Conservation (phyloP, 92 coral and sea anemone genomes). For the Montipora capitata region DNA sequence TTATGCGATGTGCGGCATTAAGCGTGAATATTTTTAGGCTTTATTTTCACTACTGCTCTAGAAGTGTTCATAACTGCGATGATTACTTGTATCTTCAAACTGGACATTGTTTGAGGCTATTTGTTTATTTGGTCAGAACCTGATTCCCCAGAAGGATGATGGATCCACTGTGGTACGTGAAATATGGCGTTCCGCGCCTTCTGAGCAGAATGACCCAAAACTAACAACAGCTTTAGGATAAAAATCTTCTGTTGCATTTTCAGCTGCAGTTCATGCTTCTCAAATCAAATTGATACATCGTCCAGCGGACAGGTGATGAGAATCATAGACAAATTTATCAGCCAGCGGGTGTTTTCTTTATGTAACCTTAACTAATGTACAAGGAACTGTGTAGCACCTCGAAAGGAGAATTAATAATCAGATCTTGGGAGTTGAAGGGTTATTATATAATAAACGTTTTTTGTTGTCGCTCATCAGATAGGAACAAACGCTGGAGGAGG, state of each 20-base stretch:
- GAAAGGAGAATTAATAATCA: no score
- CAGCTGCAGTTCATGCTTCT: neutral
- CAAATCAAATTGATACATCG: neutral
- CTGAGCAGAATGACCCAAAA: neutral
- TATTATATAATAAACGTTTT: neutral
- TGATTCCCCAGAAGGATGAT: neutral
- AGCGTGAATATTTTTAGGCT: neutral
- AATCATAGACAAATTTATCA: neutral
- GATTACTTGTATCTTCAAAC: neutral
- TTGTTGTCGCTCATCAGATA: slow-evolving; percentile 4
- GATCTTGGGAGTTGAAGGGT: neutral
- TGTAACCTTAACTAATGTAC: neutral
- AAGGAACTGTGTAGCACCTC: no score
- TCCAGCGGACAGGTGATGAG: neutral
- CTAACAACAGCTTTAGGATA: neutral
- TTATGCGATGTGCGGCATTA: neutral
- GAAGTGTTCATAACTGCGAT: no score
- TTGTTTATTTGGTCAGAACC: neutral
- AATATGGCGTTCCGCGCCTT: neutral
- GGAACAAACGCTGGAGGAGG: slow-evolving; percentile 66
- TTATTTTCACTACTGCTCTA: no score
- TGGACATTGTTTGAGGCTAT: neutral
- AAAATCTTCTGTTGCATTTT: neutral
- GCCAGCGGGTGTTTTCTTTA: neutral
- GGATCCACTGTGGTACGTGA: neutral